Conservation (phyloP, 2,888 invertebrate genomes). For the Sarcophaga carnaria region DNA sequence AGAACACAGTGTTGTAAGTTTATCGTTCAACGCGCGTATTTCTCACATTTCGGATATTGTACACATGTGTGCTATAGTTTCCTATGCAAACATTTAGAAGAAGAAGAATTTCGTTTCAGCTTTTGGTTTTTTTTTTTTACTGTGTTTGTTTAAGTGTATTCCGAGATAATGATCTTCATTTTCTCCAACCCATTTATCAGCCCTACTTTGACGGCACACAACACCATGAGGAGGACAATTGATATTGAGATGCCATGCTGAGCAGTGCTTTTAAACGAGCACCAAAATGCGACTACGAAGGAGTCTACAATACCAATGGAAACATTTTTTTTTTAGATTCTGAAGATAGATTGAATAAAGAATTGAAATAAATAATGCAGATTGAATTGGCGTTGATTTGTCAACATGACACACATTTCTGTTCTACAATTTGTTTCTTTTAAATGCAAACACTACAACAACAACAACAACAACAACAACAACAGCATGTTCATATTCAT, state of each 20-base stretch:
- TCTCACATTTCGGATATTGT: neutral
- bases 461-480: conserved; percentile 68
- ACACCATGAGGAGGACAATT: conserved; percentile 65
- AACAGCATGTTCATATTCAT: conserved; percentile 60
- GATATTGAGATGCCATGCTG: conserved; percentile 70
- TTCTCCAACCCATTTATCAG: conserved; percentile 70
- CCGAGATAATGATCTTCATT: conserved; percentile 68
- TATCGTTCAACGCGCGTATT: conserved; percentile 58
- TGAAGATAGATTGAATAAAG: conserved; percentile 66
- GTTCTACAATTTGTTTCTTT: conserved; percentile 75
- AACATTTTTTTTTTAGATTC: conserved; percentile 63
- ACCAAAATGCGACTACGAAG: neutral
- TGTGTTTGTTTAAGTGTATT: conserved; percentile 55
- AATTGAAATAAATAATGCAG: conserved; percentile 67
- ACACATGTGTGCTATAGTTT: neutral
- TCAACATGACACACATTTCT: conserved; percentile 70
- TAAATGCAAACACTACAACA: conserved; percentile 66
- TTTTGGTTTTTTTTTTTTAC: neutral
- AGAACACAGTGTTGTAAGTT: conserved; percentile 64
- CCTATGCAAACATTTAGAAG: neutral
- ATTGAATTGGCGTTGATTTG: conserved; percentile 70
- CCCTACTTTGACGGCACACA: conserved; percentile 68
- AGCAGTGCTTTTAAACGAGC: conserved; percentile 55
- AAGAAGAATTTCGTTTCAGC: neutral
- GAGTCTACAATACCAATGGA: neutral